Percentiles rank a stretch among this genome's conserved stretches.
phyloP scores from a whole-genome alignment of 2,113 vertebrate genomes.

The Takifugu flavidus region DNA sequence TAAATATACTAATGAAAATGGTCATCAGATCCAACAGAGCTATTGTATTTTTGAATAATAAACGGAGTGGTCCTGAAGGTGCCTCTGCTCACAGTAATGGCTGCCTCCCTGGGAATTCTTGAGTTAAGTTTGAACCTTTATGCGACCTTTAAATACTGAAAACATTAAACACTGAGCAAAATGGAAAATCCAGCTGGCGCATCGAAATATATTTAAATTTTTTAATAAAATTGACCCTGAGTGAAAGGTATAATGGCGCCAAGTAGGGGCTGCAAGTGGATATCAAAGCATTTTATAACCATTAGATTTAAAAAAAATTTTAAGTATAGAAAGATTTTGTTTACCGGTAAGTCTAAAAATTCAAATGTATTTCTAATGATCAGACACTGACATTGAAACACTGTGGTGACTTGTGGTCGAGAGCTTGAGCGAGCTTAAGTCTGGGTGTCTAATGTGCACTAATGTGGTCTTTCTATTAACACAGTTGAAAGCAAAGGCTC shows the following conservation, averaged over 20 bases:
- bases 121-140: not conserved
- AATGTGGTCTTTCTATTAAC: slow-evolving; percentile 29
- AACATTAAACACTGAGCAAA: not conserved
- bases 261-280: too few relatives aligned
- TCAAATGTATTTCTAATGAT: not conserved
- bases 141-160: not conserved
- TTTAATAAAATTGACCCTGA: too few relatives aligned
- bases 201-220: too few relatives aligned
- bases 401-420: not conserved
- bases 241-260: too few relatives aligned
- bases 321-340: too few relatives aligned
- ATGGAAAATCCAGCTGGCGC: not conserved
- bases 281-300: too few relatives aligned
- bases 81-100: too few relatives aligned
- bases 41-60: not conserved
- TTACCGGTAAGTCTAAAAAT: too few relatives aligned
- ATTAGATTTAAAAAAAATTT: too few relatives aligned
- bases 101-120: too few relatives aligned
- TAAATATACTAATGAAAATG: slow-evolving; percentile 13
- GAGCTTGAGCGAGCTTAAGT: not conserved
- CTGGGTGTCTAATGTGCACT: slow-evolving; percentile 12
- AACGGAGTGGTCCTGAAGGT: not conserved
- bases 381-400: not conserved
- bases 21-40: not conserved
- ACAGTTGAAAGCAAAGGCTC: slow-evolving; percentile 24